Percentiles rank a stretch among this genome's conserved stretches.
Evolutionary conservation across 2,113 vertebrate species (phyloP).

Genomic region (Corynorhinus townsendii): DNA sequence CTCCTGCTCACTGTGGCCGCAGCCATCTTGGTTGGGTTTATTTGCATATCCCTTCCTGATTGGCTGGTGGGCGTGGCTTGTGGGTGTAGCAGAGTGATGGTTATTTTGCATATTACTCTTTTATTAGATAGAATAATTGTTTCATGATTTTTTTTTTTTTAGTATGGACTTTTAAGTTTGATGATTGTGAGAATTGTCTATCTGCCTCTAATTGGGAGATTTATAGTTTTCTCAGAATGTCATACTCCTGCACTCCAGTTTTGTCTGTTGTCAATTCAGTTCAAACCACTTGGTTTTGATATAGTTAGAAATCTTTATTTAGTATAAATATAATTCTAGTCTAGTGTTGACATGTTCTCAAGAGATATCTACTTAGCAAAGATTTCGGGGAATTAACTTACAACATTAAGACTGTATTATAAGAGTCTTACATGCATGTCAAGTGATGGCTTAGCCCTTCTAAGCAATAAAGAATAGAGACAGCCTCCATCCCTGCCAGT

Average conservation of each 20-base stretch:
- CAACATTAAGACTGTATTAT: not conserved
- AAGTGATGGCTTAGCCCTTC: not conserved
- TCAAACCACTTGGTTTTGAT: constrained; percentile 1
- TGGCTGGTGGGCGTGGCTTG: no score
- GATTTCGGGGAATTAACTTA: constrained; percentile 6
- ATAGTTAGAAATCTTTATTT: not conserved
- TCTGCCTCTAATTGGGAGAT: not conserved
- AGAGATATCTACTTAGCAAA: not conserved
- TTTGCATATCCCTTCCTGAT: no score
- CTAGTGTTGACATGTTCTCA: not conserved
- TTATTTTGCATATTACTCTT: no score
- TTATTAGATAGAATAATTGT: no score
- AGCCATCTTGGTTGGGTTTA: no score
- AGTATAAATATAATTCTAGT: not conserved
- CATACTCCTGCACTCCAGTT: not conserved
- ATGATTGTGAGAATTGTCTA: not conserved
- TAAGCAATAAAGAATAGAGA: not conserved
- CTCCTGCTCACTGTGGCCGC: no score
- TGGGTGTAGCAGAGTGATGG: no score
- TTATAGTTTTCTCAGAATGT: not conserved
- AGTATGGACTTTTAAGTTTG: not conserved
- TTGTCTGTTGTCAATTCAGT: not conserved
- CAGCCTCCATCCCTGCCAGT: not conserved
- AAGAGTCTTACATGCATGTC: not conserved
- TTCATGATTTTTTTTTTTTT: no score